A percentile compares a stretch with the other conserved stretches of the same genome.
These are phyloP conservation scores for Chelonoidis abingdonii DNA, from an alignment of 2,113 vertebrate species.

Conservation along the genomic window DNA sequence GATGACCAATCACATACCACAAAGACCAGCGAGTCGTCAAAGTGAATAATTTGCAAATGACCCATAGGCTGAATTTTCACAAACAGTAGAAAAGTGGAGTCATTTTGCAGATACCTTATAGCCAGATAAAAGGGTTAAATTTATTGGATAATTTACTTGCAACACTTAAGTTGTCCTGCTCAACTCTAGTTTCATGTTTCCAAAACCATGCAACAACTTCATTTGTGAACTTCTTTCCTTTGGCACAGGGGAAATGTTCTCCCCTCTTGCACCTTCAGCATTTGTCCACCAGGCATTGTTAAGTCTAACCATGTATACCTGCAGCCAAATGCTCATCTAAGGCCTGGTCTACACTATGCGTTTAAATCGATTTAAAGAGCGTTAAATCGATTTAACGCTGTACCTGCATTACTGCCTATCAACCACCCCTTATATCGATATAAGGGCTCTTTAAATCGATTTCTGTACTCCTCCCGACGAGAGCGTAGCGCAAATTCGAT, in stretches of 20 bases:
- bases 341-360: too few relatives aligned
- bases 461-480: too few relatives aligned
- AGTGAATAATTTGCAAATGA: not conserved
- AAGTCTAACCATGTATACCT: accelerated
- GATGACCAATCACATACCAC: not conserved
- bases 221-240: accelerated
- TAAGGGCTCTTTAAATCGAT: too few relatives aligned
- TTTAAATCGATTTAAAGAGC: too few relatives aligned
- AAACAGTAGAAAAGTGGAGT: not conserved
- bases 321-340: not conserved
- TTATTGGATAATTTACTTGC: not conserved
- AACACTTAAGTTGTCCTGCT: not conserved
- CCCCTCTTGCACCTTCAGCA: not conserved
- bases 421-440: too few relatives aligned
- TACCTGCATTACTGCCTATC: too few relatives aligned
- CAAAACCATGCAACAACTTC: not conserved
- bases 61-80: not conserved
- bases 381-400: too few relatives aligned
- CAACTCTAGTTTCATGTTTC: not conserved
- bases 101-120: not conserved
- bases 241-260: not conserved
- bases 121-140: not conserved
- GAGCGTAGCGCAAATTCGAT: too few relatives aligned
- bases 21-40: not conserved
- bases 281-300: not conserved